Percentiles rank a stretch among this genome's conserved stretches.
These are phyloP conservation scores for Heteromurus nitidus DNA, from an alignment of 2,888 invertebrate species.

Conservation along the genomic window DNA sequence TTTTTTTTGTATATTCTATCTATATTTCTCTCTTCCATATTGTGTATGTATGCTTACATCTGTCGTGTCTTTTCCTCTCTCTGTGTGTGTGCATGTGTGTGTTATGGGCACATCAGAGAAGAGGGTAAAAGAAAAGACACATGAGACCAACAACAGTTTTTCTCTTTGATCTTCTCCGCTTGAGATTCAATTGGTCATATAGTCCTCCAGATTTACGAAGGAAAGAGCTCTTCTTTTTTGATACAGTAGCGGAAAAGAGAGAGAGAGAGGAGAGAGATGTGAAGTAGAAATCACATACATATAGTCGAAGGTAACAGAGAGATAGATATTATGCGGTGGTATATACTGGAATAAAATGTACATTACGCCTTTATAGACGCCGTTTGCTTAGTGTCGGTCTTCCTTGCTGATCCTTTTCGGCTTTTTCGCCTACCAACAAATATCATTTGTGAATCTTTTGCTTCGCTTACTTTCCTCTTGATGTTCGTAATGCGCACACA, in stretches of 20 bases:
- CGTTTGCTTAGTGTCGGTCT: slow-evolving; percentile 23
- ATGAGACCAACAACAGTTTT: slow-evolving; percentile 59
- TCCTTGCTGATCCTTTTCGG: slow-evolving; percentile 51
- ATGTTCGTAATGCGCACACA: background rate
- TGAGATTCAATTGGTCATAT: slow-evolving; percentile 73
- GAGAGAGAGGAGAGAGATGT: slow-evolving; percentile 15
- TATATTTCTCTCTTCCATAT: background rate
- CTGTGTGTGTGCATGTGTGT: slow-evolving; percentile 8
- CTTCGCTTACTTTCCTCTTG: slow-evolving; percentile 22
- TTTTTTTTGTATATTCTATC: background rate
- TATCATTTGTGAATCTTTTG: slow-evolving; percentile 43
- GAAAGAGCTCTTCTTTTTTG: slow-evolving; percentile 33
- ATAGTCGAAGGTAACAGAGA: background rate
- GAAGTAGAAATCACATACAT: background rate
- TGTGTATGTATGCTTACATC: background rate
- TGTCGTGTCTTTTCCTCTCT: slow-evolving; percentile 15
- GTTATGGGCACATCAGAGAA: slow-evolving; percentile 1
- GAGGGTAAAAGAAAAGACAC: slow-evolving; percentile 54
- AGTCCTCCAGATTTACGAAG: slow-evolving; percentile 62
- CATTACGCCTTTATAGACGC: slow-evolving; percentile 23
- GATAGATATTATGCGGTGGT: slow-evolving; percentile 9
- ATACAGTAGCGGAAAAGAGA: slow-evolving; percentile 18
- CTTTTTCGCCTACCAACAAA: slow-evolving; percentile 43
- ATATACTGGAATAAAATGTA: slow-evolving; percentile 15
- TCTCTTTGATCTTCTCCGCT: slow-evolving; percentile 73